Base-by-base conservation (phyloP, 2,888 invertebrate species). In the Pyralis farinalis region DNA sequence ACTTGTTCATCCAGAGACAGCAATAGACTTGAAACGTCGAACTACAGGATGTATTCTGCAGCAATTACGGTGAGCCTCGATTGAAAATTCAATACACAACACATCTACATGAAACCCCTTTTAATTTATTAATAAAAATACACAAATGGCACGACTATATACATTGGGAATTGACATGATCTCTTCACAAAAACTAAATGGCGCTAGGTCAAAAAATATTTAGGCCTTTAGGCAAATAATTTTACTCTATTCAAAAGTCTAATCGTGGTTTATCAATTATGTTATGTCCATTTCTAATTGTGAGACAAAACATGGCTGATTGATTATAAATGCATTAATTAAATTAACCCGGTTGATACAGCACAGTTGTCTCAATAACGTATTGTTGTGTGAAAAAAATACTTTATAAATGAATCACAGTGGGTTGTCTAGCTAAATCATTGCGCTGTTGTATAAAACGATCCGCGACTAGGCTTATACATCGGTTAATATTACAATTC, bases 151-250 rank as follows among this genome's bases (percentile, higher is more conserved):
- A 87, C 87, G 62, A 76, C 71, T 87, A 87, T 87, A 64, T 86
- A 86, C 86, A 87, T 65, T 61, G 69, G 84, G 75, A 86, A 88
- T 87, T 88, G 87, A 88, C 87, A 80, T 78, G 68, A 71, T 77
- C 63, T 60, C 62, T 71, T 66, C 63, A 68, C 49, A 71, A 61
- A 4, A 16, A 16, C 16, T 46, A 67, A 64, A 62, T 51, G 45
- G 52, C 53, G 47, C 47, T 51, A 63, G 55, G 56, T 59, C 58
- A 58, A 55, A 52, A 57, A 51, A 55, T 46, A 37, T 47, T 71
- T 72, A 73, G 74, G 73, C 73, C 74, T 61, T 57, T 27, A 53
- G 62, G 61, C 64, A 51, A 60, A 56, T 25, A 40, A 44, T 41
- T n/a, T 27, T 61, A 64, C 31, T 33, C 32, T 39, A 33, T 5